These are phyloP conservation scores for Ctenodactylus gundi DNA, from an alignment of 2,113 vertebrate species.

Conservation along the genomic window DNA sequence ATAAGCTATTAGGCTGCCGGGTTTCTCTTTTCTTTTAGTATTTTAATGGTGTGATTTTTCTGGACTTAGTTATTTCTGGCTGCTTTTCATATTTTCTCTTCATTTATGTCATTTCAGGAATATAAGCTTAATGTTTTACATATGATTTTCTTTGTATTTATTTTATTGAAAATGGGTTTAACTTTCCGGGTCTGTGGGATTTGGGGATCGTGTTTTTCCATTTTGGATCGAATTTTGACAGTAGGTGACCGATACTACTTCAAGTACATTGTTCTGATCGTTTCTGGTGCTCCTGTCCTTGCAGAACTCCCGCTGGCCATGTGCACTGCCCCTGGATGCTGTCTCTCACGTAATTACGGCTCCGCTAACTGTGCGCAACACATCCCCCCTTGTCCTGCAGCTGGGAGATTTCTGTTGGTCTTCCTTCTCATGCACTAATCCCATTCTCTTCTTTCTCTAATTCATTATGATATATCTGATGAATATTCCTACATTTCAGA, in stretches of 20 bases:
- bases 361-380: neutral
- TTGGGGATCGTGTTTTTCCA: neutral
- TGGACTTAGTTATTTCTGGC: neutral
- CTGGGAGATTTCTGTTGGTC: neutral
- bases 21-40: neutral
- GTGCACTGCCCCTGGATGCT: neutral
- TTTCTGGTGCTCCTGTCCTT: neutral
- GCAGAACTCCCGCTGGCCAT: neutral
- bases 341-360: neutral
- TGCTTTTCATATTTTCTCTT: slow-evolving; percentile 2
- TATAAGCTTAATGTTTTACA: neutral
- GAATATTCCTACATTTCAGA: neutral
- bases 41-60: neutral
- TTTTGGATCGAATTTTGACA: neutral
- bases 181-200: neutral
- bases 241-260: neutral
- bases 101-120: neutral
- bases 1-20: neutral
- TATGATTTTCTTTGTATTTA: neutral
- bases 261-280: neutral
- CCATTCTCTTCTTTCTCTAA: neutral
- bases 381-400: neutral
- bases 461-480: slow-evolving; percentile 22
- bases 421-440: neutral
- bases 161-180: neutral